Base-by-base conservation (phyloP, 2,797 vertebrate species). In the Chanos chanos region DNA sequence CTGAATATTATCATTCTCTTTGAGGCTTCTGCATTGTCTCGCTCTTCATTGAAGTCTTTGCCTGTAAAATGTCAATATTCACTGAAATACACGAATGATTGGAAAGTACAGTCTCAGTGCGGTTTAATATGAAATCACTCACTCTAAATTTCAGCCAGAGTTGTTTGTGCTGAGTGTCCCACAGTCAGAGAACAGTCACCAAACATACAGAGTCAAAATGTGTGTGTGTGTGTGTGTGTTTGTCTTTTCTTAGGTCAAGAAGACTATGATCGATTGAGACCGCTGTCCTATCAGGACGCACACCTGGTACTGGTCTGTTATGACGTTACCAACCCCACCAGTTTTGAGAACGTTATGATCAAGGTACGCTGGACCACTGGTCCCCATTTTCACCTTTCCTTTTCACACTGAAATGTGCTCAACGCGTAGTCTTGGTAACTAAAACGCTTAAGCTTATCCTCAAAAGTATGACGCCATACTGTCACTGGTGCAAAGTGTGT, bases 281-380 rank as follows among this genome's bases (percentile, higher is more conserved):
- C 97, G 0, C 92, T 99, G 16, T 96, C 96, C 0, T 99, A 99
- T 83, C 94, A 96, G 79, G 92, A 93, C 53, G 92, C 92, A 19
- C 87, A 95, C 0, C 80, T 99, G 0, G 78, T 97, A 58, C 72
- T 99, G 36, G 89, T 99, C 47, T 99, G 97, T 75, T 99, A 96
- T 5, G 95, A 99, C 2, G 97, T 99, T 74, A 99, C 93, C 77
- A 97, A 91, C 82, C 97, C 95, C 28, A 94, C 89, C 28, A 99
- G 96, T 71, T 98, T 89, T 8, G 94, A 99, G 4, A 99, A 99
- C 0, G 91, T 99, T 61, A 53, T 86, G 64, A 91, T 96, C 72
- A 99, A 99, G 94, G 97, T 97, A 85, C n/a, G n/a, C n/a, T n/a
- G n/a, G n/a, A n/a, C n/a, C n/a, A n/a, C n/a, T n/a, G n/a, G n/a